Conservation (phyloP, 2,888 invertebrate genomes). For the Tyria jacobaeae region DNA sequence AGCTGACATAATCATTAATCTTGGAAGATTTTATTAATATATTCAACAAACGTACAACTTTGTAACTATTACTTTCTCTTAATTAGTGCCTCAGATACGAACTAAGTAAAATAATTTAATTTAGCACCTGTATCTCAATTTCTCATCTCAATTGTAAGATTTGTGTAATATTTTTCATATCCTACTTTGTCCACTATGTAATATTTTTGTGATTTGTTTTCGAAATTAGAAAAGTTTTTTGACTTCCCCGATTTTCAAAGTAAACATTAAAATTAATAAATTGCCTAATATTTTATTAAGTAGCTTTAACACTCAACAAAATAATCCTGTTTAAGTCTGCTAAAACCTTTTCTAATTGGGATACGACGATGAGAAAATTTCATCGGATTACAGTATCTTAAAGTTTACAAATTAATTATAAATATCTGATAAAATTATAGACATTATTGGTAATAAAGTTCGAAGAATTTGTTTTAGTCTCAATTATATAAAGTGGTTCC, state of each 20-base stretch:
- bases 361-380: slow-evolving; percentile 11
- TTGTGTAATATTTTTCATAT: too few relatives aligned
- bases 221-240: too few relatives aligned
- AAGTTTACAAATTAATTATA: slow-evolving; percentile 15
- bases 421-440: slow-evolving; percentile 6
- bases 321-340: slow-evolving; percentile 16
- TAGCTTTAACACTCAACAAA: slow-evolving; percentile 14
- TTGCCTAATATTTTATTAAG: background rate
- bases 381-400: slow-evolving; percentile 9
- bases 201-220: too few relatives aligned
- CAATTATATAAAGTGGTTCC: background rate
- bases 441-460: background rate
- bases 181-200: too few relatives aligned
- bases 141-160: background rate
- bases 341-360: slow-evolving; percentile 21
- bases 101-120: background rate
- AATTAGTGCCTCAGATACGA: background rate
- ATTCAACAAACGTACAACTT: background rate
- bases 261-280: background rate
- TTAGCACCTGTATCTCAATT: background rate
- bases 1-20: too few relatives aligned
- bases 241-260: too few relatives aligned
- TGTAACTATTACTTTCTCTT: background rate
- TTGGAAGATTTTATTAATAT: too few relatives aligned
- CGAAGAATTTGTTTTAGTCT: background rate